phyloP scores from a whole-genome alignment of 2,888 invertebrate genomes.

The Palloptera scutellata region DNA sequence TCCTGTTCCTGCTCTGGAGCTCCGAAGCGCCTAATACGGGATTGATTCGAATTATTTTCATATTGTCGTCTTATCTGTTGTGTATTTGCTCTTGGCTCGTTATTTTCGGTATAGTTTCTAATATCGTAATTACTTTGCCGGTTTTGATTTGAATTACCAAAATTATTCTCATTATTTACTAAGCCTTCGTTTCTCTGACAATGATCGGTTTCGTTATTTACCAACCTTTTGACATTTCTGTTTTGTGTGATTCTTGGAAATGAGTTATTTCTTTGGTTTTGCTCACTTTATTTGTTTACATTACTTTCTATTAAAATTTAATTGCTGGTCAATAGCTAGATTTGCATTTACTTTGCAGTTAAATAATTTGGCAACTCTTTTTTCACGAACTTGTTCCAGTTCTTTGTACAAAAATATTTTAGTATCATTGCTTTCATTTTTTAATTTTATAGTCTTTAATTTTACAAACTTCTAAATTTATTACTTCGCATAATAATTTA shows the following conservation, averaged over 20 bases:
- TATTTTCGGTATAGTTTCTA: background rate
- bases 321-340: constrained; percentile 4
- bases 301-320: constrained; percentile 22
- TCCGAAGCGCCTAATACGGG: constrained; percentile 9
- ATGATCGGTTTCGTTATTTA: background rate
- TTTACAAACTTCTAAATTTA: constrained; percentile 8
- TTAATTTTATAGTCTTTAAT: constrained; percentile 2
- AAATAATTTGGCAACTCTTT: constrained; percentile 8
- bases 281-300: constrained; percentile 11
- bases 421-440: background rate
- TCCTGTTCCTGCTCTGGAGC: too few relatives aligned
- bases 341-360: constrained; percentile 9
- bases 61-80: too few relatives aligned
- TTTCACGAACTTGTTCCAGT: background rate
- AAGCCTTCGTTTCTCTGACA: background rate
- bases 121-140: background rate
- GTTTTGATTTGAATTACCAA: background rate
- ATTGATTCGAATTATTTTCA: too few relatives aligned
- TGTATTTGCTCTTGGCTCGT: background rate
- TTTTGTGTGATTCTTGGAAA: constrained; percentile 1
- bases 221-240: background rate
- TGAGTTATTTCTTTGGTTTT: constrained; percentile 6
- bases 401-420: constrained; percentile 1
- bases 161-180: too few relatives aligned
- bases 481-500: constrained; percentile 1